Conservation (phyloP, 2,113 vertebrate genomes). For the Globicephala melas region DNA sequence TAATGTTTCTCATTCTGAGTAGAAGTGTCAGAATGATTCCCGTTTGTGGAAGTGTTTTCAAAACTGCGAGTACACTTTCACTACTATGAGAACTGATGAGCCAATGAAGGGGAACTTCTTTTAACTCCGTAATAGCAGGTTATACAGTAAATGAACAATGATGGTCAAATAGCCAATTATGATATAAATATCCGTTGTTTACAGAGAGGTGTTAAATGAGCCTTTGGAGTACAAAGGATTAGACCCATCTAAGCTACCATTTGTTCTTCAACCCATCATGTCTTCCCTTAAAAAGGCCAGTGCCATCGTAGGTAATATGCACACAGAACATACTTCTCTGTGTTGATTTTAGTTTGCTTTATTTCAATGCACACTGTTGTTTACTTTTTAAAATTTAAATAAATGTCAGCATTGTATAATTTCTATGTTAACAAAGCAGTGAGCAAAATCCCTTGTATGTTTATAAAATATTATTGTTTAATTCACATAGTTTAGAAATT, state of each 20-base stretch:
- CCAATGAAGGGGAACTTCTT: slow-evolving; percentile 81
- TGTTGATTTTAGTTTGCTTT: slow-evolving; percentile 90
- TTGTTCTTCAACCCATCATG: slow-evolving; percentile 83
- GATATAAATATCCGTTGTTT: slow-evolving; percentile 86
- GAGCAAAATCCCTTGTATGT: slow-evolving; percentile 92
- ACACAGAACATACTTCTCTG: slow-evolving; percentile 80
- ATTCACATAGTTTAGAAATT: slow-evolving; percentile 92
- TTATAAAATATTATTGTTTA: slow-evolving; percentile 94
- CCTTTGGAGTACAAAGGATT: slow-evolving; percentile 81
- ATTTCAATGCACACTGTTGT: slow-evolving; percentile 89
- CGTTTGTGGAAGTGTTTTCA: slow-evolving; percentile 74
- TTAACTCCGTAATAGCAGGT: slow-evolving; percentile 86
- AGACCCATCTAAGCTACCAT: slow-evolving; percentile 82
- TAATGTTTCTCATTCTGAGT: slow-evolving; percentile 80
- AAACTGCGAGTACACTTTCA: slow-evolving; percentile 82
- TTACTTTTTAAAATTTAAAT: slow-evolving; percentile 92
- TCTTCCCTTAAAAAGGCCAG: slow-evolving; percentile 79
- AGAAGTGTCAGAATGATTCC: slow-evolving; percentile 81
- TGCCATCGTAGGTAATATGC: slow-evolving; percentile 79
- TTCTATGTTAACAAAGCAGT: slow-evolving; percentile 92
- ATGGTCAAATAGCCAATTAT: slow-evolving; percentile 85
- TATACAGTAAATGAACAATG: slow-evolving; percentile 77
- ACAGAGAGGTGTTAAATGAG: slow-evolving; percentile 83
- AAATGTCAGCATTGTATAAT: slow-evolving; percentile 93
- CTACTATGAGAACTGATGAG: slow-evolving; percentile 74